Evolutionary conservation across 1,140 invertebrate species (phyloP), one percentile per base, ranked within the genome.

Genomic region (Anagrus nilaparvatae): DNA sequence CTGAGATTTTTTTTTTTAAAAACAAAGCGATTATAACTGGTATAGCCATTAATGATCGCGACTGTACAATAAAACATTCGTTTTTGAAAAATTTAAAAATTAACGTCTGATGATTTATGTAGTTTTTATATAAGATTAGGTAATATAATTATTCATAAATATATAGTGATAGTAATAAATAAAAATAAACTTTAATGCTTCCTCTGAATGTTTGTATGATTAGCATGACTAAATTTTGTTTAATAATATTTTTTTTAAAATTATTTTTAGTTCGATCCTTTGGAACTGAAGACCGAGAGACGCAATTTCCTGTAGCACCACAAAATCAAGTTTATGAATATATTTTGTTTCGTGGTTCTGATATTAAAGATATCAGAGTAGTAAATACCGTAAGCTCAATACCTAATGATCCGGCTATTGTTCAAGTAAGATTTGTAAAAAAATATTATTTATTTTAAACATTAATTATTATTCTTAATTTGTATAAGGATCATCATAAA

Each of bases 291-390:
- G 92, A 98, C 61, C 74, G 96, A 28, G 87, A 91, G 47, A 89
- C 91, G 17, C 85, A 91, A 59, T 85, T 85, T 61, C 90, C 89
- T 43, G 92, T 99, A 25, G 82, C 87, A 29, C 86, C 93, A 29
- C 85, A 96, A 61, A 92, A 91, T 72, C 93, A 98, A 69, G 82
- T 99, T 24, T 99, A 97, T 70, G 96, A 99, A 58, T 97, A 95
- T 65, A 99, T 99, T 51, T 80, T 99, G 37, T 99, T 99, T 70
- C 74, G 95, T 49, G 96, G 94, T 20, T 84, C 87, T 51, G 96
- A 99, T 65, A 99, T 99, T 57, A 99, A 99, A 71, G 96, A 99
- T 65, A 91, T 99, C 54, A 80, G 91, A 63, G 92, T 99, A 43
- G 80, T 95, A 30, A 84, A 82, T 59, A 83, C 78, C 76, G 80